These are phyloP conservation scores for Eupithecia tripunctaria DNA, from an alignment of 2,888 invertebrate genomes.

Conservation along the genomic window DNA sequence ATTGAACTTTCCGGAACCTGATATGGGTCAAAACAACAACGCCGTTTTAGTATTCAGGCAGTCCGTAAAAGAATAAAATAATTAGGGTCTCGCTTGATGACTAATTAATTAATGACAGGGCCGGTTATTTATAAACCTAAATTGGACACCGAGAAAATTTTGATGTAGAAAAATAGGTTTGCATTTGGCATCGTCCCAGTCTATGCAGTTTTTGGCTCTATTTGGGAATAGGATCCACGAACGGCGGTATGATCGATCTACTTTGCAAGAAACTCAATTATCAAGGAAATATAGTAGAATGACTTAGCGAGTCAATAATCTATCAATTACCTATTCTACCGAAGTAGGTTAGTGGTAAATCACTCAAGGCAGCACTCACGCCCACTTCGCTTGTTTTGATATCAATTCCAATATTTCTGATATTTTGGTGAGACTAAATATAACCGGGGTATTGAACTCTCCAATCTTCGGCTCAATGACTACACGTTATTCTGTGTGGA, in stretches of 20 bases:
- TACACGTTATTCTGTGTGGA: conserved; percentile 35
- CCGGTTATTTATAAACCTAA: neutral
- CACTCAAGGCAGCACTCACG: conserved; percentile 29
- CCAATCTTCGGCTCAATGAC: conserved; percentile 41
- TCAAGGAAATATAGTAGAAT: neutral
- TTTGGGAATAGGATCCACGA: neutral
- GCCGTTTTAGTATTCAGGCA: conserved; percentile 14
- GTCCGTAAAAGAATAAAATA: conserved; percentile 14
- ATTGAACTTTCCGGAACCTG: conserved; percentile 36
- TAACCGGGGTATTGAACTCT: conserved; percentile 61
- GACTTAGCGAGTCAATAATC: conserved; percentile 1
- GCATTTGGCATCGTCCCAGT: neutral
- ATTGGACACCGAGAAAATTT: neutral
- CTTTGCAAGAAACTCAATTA: neutral
- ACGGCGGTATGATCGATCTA: neutral
- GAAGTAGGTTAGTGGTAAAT: conserved; percentile 19
- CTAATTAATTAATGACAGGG: neutral
- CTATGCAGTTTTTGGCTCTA: neutral
- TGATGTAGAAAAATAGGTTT: neutral
- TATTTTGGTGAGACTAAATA: conserved; percentile 60
- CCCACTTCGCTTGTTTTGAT: conserved; percentile 43
- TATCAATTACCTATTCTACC: conserved; percentile 12
- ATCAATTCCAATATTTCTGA: conserved; percentile 47
- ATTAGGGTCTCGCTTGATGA: conserved; percentile 14
- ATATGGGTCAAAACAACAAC: conserved; percentile 40